Conservation (phyloP, 2,113 vertebrate species). For the Neogobius melanostomus region DNA sequence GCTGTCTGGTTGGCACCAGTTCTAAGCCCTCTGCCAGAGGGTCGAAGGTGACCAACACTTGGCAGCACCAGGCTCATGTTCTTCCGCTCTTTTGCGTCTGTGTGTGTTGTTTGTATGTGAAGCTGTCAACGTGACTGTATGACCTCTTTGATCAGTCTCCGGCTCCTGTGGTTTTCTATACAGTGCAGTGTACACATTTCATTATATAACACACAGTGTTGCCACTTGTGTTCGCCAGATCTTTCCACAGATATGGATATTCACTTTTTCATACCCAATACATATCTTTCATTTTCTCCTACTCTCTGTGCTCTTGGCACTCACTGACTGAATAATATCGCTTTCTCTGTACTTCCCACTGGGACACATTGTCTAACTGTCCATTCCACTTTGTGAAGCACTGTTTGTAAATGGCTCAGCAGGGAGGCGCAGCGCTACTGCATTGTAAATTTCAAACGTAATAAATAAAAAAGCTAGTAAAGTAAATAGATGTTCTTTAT, state of each 20-base stretch:
- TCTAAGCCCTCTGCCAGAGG: conserved; percentile 53
- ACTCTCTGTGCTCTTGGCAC: conserved; percentile 62
- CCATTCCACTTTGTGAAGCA: conserved; percentile 49
- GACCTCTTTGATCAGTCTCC: conserved; percentile 61
- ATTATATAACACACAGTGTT: conserved; percentile 22
- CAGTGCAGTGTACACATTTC: conserved; percentile 43
- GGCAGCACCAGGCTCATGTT: conserved; percentile 54
- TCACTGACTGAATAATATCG: conserved; percentile 55
- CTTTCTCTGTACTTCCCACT: conserved; percentile 58
- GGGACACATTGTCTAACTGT: conserved; percentile 59
- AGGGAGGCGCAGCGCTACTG: conserved; percentile 26
- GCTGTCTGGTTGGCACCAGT: conserved; percentile 65
- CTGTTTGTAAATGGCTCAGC: conserved; percentile 37
- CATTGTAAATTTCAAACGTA: neutral
- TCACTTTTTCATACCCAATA: conserved; percentile 42
- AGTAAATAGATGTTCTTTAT: conserved; percentile 5
- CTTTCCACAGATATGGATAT: conserved; percentile 45
- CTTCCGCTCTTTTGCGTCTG: conserved; percentile 44
- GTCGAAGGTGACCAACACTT: conserved; percentile 64
- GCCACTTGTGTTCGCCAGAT: conserved; percentile 39
- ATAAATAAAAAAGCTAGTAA: neutral
- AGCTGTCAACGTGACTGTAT: conserved; percentile 56
- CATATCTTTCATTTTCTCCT: conserved; percentile 39
- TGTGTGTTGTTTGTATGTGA: conserved; percentile 38
- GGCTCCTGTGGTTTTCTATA: conserved; percentile 52